Conservation (phyloP, 2,797 vertebrate genomes). For the Pteropus rufus region DNA sequence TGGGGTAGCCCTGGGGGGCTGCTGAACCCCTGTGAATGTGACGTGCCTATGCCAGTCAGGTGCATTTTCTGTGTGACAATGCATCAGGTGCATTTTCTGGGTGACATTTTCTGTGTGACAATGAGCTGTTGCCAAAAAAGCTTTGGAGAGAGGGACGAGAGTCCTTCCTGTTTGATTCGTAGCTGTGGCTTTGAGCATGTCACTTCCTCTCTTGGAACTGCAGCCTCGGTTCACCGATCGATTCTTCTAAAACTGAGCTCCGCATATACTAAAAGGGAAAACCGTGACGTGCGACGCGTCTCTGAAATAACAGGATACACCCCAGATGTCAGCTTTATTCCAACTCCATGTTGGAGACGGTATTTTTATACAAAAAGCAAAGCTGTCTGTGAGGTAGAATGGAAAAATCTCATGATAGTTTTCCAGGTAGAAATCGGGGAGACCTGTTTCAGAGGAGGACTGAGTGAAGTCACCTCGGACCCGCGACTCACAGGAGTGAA, state of each 20-base stretch:
- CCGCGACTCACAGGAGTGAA: background rate
- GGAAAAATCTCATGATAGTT: background rate
- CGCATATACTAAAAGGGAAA: background rate
- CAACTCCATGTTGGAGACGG: background rate
- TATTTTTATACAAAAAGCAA: background rate
- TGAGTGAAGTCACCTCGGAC: background rate
- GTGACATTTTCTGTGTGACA: background rate
- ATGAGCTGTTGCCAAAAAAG: background rate
- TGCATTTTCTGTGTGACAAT: background rate
- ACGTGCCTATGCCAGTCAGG: background rate
- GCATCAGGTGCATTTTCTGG: background rate
- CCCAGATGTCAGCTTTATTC: background rate
- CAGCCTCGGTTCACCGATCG: background rate
- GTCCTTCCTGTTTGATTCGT: too few species aligned
- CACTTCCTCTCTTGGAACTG: background rate
- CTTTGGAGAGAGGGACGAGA: background rate
- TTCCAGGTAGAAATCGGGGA: background rate
- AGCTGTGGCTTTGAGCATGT: background rate
- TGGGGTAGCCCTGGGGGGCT: background rate
- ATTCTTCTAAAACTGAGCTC: background rate
- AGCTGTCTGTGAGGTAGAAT: background rate
- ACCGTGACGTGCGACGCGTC: background rate
- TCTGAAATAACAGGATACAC: background rate
- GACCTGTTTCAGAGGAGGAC: background rate
- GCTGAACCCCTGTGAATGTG: background rate